Conservation (phyloP, 2,797 vertebrate species). For the Heteromormyrus szaboi region DNA sequence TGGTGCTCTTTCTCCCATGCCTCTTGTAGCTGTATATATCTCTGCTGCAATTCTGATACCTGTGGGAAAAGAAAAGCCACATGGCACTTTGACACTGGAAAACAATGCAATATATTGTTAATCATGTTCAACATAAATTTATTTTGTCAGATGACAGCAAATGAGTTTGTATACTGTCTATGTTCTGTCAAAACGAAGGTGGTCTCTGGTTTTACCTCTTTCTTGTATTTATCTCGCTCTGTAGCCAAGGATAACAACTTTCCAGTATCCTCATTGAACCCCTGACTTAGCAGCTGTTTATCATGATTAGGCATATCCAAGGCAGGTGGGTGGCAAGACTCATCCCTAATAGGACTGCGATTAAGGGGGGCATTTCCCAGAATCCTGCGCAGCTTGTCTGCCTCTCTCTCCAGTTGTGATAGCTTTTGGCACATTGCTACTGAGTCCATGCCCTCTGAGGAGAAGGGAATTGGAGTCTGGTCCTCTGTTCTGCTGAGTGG, state of each 20-base stretch:
- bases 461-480: constrained; percentile 29
- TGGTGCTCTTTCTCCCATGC: constrained; percentile 48
- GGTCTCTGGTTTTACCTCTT: constrained; percentile 32
- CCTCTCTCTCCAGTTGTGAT: constrained; percentile 49
- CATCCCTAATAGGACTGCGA: constrained; percentile 31
- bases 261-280: constrained; percentile 30
- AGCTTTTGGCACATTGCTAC: constrained; percentile 43
- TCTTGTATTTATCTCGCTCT: constrained; percentile 53
- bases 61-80: neutral
- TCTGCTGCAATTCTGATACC: constrained; percentile 46
- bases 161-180: neutral
- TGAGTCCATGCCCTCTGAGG: constrained; percentile 30
- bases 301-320: constrained; percentile 34
- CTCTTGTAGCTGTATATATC: constrained; percentile 44
- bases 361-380: constrained; percentile 30
- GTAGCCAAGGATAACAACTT: constrained; percentile 34
- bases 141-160: neutral
- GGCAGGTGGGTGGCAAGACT: neutral
- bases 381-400: constrained; percentile 42
- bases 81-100: neutral
- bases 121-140: neutral
- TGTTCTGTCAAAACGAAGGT: neutral
- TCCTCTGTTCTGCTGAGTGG: constrained; percentile 49
- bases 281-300: constrained; percentile 1
- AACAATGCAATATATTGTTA: neutral